These are phyloP conservation scores for Pampus argenteus DNA, from an alignment of 2,797 vertebrate species.

Conservation along the genomic window DNA sequence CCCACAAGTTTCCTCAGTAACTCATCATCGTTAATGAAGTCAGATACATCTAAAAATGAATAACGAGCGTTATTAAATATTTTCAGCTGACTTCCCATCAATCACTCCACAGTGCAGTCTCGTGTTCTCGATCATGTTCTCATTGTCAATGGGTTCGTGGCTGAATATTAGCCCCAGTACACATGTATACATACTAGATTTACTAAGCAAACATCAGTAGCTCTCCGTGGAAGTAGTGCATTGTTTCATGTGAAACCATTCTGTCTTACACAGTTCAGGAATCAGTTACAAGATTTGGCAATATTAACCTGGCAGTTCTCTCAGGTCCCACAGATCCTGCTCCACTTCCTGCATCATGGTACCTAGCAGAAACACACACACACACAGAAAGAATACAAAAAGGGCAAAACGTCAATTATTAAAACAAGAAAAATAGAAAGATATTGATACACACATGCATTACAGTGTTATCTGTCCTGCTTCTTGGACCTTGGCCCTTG, in stretches of 20 bases:
- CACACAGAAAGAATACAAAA: neutral
- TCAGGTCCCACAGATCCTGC: constrained; percentile 16
- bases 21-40: constrained; percentile 47
- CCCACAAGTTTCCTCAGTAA: constrained; percentile 9
- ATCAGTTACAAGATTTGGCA: neutral
- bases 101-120: no score
- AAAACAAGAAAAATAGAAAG: no score
- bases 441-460: no score
- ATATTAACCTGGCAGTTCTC: constrained; percentile 60
- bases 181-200: no score
- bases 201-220: no score
- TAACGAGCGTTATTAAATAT: neutral
- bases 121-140: no score
- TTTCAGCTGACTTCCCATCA: neutral
- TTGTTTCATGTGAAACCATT: neutral
- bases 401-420: no score
- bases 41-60: constrained; percentile 58
- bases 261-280: neutral
- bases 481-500: no score
- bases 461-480: no score
- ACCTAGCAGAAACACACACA: constrained; percentile 49
- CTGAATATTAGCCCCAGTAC: no score
- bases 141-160: no score
- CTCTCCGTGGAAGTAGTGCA: neutral
- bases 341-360: constrained; percentile 66